Evolutionary conservation across 23 tunicate species (phyloP).

Genomic region (Phallusia fumigata): DNA sequence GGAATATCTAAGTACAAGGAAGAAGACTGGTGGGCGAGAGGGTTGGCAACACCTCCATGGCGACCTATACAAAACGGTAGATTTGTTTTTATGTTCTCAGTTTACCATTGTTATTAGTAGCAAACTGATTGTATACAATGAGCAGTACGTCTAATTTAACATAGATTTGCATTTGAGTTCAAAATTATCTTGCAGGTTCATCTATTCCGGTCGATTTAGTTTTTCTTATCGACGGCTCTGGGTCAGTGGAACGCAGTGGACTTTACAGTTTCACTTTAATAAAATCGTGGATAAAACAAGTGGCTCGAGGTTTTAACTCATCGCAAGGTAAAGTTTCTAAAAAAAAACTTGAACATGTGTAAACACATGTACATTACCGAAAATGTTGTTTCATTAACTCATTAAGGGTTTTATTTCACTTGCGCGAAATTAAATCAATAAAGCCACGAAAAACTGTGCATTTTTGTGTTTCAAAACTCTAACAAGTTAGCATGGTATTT

Average conservation of each 20-base stretch:
- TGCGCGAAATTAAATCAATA: no score
- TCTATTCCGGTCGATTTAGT: conserved; percentile 46
- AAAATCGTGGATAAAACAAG: neutral
- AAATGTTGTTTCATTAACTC: no score
- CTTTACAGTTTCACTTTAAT: neutral
- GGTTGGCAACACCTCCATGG: neutral
- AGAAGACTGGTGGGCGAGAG: neutral
- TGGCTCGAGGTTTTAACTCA: neutral
- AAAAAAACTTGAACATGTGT: no score
- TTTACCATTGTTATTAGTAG: no score
- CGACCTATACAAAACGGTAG: neutral
- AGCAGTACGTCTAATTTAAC: no score
- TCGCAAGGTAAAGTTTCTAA: neutral
- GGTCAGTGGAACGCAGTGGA: conserved; percentile 28
- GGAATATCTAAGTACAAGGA: neutral
- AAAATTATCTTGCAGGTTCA: neutral
- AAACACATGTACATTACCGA: no score
- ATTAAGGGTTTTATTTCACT: no score
- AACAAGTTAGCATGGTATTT: no score
- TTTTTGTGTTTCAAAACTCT: no score
- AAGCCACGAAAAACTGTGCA: no score
- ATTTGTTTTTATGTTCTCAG: neutral
- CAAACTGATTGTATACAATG: no score
- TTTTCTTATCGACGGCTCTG: conserved; percentile 79
- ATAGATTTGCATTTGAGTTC: no score